These are phyloP conservation scores for Myrmecophaga tridactyla DNA, from an alignment of 2,113 vertebrate genomes.

Conservation along the genomic window DNA sequence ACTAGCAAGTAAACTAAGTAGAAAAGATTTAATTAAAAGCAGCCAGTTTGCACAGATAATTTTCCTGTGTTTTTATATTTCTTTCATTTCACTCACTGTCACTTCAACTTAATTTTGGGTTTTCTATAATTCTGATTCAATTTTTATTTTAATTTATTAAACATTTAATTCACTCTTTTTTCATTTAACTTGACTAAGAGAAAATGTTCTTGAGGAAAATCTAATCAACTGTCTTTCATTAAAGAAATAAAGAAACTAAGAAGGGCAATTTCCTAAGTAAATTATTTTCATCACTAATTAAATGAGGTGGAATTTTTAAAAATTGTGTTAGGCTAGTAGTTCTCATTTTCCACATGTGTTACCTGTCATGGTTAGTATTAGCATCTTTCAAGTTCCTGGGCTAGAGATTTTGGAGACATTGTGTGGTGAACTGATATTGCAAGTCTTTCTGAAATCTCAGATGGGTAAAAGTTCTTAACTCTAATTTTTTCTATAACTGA, in stretches of 20 bases:
- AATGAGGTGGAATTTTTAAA: background rate
- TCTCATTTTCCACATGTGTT: background rate
- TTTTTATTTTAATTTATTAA: conserved; percentile 53
- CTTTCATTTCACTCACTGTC: conserved; percentile 5
- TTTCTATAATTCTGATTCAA: conserved; percentile 16
- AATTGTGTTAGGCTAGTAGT: background rate
- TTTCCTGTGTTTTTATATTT: conserved; percentile 30
- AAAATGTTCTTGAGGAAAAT: background rate
- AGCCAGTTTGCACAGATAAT: conserved; percentile 39
- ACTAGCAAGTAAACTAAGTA: conserved; percentile 44
- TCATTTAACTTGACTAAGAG: background rate
- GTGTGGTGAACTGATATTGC: background rate
- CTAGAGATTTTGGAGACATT: background rate
- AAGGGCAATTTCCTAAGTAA: conserved; percentile 20
- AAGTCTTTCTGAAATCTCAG: background rate
- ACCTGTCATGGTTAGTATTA: background rate
- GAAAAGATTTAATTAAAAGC: conserved; percentile 61
- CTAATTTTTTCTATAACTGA: background rate
- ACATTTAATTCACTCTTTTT: background rate
- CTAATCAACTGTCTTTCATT: background rate
- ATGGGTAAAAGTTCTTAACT: background rate
- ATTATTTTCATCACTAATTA: conserved; percentile 22
- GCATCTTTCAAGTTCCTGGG: background rate
- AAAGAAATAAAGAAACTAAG: conserved; percentile 45
- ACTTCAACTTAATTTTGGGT: conserved; percentile 55